Evolutionary conservation across 2,888 invertebrate species (phyloP), one percentile per base, ranked within the genome.

Genomic region (Athalia cordata): DNA sequence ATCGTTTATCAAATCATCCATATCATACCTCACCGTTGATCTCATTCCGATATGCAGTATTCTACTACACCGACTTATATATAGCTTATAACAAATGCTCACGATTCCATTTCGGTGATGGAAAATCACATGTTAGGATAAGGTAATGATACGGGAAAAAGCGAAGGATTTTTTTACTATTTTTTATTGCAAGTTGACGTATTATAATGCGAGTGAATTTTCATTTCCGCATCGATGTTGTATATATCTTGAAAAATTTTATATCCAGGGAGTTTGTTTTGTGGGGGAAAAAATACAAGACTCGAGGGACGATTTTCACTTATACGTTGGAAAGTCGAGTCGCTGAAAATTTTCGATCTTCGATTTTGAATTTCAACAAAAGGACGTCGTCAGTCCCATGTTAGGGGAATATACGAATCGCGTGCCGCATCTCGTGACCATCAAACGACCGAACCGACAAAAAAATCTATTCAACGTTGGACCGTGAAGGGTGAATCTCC

Each of bases 361-460:
- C 68, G 68, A 11, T n/a, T 50, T 52, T 68, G 47, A 49, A 66
- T 47, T 66, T 66, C 68, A 55, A 68, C 68, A 68, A 68, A 68
- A 55, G 68, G 29, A 29, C 29, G 52, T 5, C n/a, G n/a, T n/a
- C n/a, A n/a, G n/a, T n/a, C 7, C 11, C 52, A 50, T 4, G 55
- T 55, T 68, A 6, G 29, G 68, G 55, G 68, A 52, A 29, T 29
- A 68, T 15, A 50, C 68, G 15, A 68, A 50, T 68, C 43, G 9
- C 55, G 52, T 68, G 68, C 29, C 29, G 29, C 68, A 68, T 50
- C 55, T 68, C 47, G 29, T 55, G 68, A 55, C 68, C 68, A 68
- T 6, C 50, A 47, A 52, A 15, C 29, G 68, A 68, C 29, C 29
- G 9, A 68, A 4, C 68, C 52, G 6, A 43, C 9, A 52, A 11